phyloP scores from a whole-genome alignment of 2,888 invertebrate species.

The Eristalis tenax region DNA sequence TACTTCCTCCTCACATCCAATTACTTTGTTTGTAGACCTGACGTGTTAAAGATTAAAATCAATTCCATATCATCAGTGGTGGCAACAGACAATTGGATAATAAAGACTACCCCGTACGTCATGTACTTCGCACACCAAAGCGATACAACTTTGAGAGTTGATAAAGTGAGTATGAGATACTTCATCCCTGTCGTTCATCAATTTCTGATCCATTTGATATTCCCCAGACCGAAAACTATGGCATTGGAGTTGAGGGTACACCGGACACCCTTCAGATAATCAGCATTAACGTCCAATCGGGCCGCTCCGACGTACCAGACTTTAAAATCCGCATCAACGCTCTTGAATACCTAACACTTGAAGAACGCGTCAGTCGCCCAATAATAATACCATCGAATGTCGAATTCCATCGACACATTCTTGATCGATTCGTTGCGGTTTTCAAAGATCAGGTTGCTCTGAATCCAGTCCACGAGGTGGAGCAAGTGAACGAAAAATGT shows the following conservation, averaged over 20 bases:
- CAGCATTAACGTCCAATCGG: slow-evolving; percentile 89
- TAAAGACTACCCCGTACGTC: slow-evolving; percentile 89
- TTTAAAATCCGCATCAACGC: slow-evolving; percentile 90
- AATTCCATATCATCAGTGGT: slow-evolving; percentile 87
- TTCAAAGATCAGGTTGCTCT: slow-evolving; percentile 88
- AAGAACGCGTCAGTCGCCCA: slow-evolving; percentile 86
- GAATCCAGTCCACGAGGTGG: slow-evolving; percentile 85
- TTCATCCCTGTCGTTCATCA: not conserved
- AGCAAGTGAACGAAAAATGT: slow-evolving; percentile 91
- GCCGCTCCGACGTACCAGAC: slow-evolving; percentile 83
- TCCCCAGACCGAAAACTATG: slow-evolving; percentile 86
- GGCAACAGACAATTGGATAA: slow-evolving; percentile 93
- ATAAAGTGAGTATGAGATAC: slow-evolving; percentile 82
- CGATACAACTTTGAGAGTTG: slow-evolving; percentile 89
- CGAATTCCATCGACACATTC: slow-evolving; percentile 88
- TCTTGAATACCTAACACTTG: slow-evolving; percentile 89
- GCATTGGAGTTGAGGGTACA: slow-evolving; percentile 85
- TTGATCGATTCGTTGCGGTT: slow-evolving; percentile 92
- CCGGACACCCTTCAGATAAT: slow-evolving; percentile 90
- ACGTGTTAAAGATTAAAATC: slow-evolving; percentile 87
- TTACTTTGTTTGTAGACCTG: slow-evolving; percentile 83
- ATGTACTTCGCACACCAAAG: slow-evolving; percentile 89
- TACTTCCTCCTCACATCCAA: not conserved
- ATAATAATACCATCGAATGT: slow-evolving; percentile 87
- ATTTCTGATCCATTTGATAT: slow-evolving; percentile 3